Conservation (phyloP, 2,888 invertebrate genomes). For the Furcula furcula region DNA sequence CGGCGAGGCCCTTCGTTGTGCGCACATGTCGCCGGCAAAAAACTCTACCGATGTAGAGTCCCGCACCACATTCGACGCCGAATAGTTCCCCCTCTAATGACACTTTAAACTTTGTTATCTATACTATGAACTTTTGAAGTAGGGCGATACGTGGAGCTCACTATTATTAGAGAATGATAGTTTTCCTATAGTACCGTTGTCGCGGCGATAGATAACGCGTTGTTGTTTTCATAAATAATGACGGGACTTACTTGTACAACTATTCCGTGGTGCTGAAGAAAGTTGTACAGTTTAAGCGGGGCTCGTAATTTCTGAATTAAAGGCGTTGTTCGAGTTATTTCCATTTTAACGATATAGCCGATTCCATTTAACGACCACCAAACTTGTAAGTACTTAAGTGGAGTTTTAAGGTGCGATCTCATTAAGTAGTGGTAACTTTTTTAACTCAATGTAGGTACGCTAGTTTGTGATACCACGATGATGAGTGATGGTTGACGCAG, state of each 20-base stretch:
- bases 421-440: too few species aligned
- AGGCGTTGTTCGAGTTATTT: too few species aligned
- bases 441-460: too few species aligned
- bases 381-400: too few species aligned
- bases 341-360: too few species aligned
- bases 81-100: constrained; percentile 27
- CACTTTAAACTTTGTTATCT: constrained; percentile 36
- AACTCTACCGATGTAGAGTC: constrained; percentile 31
- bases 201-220: constrained; percentile 9
- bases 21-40: constrained; percentile 44
- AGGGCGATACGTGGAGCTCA: constrained; percentile 16
- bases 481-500: too few species aligned
- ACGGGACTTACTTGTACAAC: background rate
- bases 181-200: constrained; percentile 7
- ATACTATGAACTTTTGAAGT: constrained; percentile 27
- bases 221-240: background rate
- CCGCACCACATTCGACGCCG: constrained; percentile 7
- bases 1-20: constrained; percentile 37
- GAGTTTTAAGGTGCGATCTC: too few species aligned
- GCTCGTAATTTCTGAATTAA: too few species aligned
- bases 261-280: too few species aligned
- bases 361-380: too few species aligned
- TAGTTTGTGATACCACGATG: too few species aligned
- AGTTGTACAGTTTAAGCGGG: too few species aligned
- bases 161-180: constrained; percentile 17